Evolutionary conservation across 1,140 invertebrate species (phyloP), one percentile per base, ranked within the genome.

Genomic region (Cecropterus lyciades): DNA sequence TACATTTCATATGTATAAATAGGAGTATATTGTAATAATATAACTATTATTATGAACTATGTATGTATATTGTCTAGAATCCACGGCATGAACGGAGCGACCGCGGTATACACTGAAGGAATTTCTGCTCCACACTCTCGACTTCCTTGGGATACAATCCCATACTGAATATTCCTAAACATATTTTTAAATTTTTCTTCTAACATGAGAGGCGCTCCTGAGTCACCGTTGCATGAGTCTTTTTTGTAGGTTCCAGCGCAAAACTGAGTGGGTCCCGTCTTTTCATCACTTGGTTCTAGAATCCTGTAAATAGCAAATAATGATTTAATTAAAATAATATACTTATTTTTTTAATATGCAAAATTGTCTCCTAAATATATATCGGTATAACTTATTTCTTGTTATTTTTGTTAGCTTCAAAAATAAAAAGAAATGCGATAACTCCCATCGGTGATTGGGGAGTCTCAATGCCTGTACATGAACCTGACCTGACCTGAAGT

Each of bases 221-320:
- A 70, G 43, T 65, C 68, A 0, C 63, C 68, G 5, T n/a, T 30
- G 33, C 68, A 70, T 1, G 68, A 55, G 15, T 65, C 68, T n/a
- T 60, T 70, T 9, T 65, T 37, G 0, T 30, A 3, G 4, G 49
- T 8, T 13, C 68, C 68, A 0, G 63, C 64, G 15, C 69, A 70
- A 42, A 69, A 64, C 16, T 64, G 52, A 20, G 27, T 40, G 16
- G 33, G 11, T 55, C 15, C 52, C 9, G 8, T 11, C n/a, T 55
- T 33, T 9, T 27, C 11, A 20, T 15, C 11, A 17, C 33, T 17
- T 10, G 11, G 3, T 56, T 56, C 33, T 1, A 56, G 16, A 42
- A 56, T 56, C 16, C 53, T 56, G 16, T 0, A 64, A 52, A 64
- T 14, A 52, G 7, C 1, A 49, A 0, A 40, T 30, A n/a, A 3